Percentiles rank a stretch among this genome's conserved stretches.
Evolutionary conservation across 2,888 invertebrate genomes (phyloP).

Genomic region (Drosophila monieri): DNA sequence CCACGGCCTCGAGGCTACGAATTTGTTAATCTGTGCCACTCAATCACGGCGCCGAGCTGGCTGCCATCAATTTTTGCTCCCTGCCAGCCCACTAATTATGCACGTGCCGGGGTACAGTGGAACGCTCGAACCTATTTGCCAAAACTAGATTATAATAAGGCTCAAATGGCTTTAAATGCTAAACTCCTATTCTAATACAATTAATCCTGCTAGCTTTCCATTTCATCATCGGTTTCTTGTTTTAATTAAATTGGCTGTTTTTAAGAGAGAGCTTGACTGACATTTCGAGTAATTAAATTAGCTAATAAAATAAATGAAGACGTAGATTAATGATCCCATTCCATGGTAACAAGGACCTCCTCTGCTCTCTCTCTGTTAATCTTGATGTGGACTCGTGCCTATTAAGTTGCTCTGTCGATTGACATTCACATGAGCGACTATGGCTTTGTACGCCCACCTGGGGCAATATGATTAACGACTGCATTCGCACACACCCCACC

Average conservation of each 20-base stretch:
- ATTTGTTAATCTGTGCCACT: constrained; percentile 76
- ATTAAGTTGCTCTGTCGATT: constrained; percentile 57
- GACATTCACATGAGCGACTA: constrained; percentile 15
- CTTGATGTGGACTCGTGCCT: constrained; percentile 19
- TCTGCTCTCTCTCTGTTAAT: background rate
- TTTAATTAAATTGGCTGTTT: background rate
- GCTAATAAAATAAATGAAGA: constrained; percentile 8
- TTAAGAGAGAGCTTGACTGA: background rate
- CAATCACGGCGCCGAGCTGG: constrained; percentile 56
- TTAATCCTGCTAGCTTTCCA: background rate
- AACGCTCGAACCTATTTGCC: background rate
- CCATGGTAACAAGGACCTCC: constrained; percentile 15
- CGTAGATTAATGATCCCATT: constrained; percentile 4
- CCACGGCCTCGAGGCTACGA: constrained; percentile 51
- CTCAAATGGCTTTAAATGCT: constrained; percentile 1
- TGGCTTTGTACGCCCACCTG: constrained; percentile 44
- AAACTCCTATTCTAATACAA: background rate
- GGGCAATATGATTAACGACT: constrained; percentile 67
- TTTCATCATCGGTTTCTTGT: background rate
- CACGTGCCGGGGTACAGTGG: constrained; percentile 50
- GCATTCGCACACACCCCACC: constrained; percentile 22
- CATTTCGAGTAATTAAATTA: constrained; percentile 4
- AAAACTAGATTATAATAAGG: background rate
- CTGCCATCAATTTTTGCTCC: constrained; percentile 23
- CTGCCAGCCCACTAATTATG: constrained; percentile 66